Base-by-base conservation (phyloP, 2,797 vertebrate genomes). In the Danio choprae region DNA sequence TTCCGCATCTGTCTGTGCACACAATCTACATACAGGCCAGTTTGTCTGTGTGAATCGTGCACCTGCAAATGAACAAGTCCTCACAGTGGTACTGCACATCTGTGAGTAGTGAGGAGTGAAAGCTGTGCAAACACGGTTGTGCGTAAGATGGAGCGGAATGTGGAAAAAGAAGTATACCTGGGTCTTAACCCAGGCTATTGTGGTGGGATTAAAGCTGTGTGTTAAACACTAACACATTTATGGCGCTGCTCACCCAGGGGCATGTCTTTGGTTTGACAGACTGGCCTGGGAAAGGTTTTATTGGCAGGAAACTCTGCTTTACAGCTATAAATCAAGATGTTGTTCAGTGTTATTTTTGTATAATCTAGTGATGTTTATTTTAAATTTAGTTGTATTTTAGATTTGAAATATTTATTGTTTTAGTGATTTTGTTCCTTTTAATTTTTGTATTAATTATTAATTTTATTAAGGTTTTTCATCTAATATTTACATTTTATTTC, bases 161-260 rank as follows among this genome's bases (percentile, higher is more conserved):
- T 15, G 48, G 9, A 51, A 46, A 46, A 46, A 5, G 48, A 51
- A 51, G 48, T 51, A 51, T 11, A 51, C 48, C 48, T 51, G 48
- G 12, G 18, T 77, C 7, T n/a, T 73, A 71, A 79, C 40, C n/a
- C 56, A 71, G 7, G 41, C 1, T 41, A 41, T 68, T 77, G 63
- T 29, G 15, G 63, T 77, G 75, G n/a, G 11, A 77, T 68, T 58
- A 48, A 77, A 77, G 58, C 50, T 46, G 20, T 44, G 73, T 64
- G 18, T 36, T 51, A 7, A 69, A 18, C 18, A 60, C 56, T 79
- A 62, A 71, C 77, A 53, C 56, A 13, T 8, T 16, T 6, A 50
- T 7, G 5, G 13, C 18, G 41, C 46, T 63, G 40, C 41, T 46
- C 55, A 58, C 15, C 22, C 41, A 60, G 12, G 1, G 41, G 16